Conservation (phyloP, 2,113 vertebrate species). For the Caranx melampygus region DNA sequence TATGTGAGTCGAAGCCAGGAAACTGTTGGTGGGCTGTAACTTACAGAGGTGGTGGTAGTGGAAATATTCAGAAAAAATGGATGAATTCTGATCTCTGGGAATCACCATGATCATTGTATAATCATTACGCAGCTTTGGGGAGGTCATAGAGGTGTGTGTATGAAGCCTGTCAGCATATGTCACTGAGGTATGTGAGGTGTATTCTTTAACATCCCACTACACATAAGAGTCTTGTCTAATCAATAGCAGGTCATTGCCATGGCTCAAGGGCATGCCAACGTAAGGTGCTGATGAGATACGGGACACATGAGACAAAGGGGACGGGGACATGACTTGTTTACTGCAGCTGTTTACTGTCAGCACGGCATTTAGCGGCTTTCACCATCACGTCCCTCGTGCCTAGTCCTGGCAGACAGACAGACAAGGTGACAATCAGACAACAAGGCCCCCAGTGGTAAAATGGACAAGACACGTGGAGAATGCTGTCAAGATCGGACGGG, state of each 20-base stretch:
- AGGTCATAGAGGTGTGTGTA: slow-evolving; percentile 38
- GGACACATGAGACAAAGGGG: slow-evolving; percentile 66
- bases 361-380: slow-evolving; percentile 71
- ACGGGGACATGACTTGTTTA: slow-evolving; percentile 81
- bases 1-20: slow-evolving; percentile 59
- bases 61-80: slow-evolving; percentile 67
- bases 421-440: slow-evolving; percentile 78
- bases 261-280: slow-evolving; percentile 79
- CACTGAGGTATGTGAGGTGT: slow-evolving; percentile 51
- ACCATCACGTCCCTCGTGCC: slow-evolving; percentile 53
- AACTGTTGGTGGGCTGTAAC: slow-evolving; percentile 50
- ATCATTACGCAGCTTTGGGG: slow-evolving; percentile 40
- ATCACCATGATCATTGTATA: slow-evolving; percentile 31
- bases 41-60: slow-evolving; percentile 43
- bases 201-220: slow-evolving; percentile 73
- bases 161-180: slow-evolving; percentile 48
- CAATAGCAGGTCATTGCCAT: slow-evolving; percentile 82
- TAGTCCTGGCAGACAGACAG: slow-evolving; percentile 69
- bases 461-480: slow-evolving; percentile 64
- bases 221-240: slow-evolving; percentile 70
- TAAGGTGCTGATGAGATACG: slow-evolving; percentile 74
- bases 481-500: slow-evolving; percentile 71
- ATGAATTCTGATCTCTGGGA: slow-evolving; percentile 21
- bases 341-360: slow-evolving; percentile 81
- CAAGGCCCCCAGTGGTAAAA: slow-evolving; percentile 73